A percentile compares a stretch with the other conserved stretches of the same genome.
Evolutionary conservation across 2,113 vertebrate species (phyloP).

Genomic region (Atlantisia rogersi): DNA sequence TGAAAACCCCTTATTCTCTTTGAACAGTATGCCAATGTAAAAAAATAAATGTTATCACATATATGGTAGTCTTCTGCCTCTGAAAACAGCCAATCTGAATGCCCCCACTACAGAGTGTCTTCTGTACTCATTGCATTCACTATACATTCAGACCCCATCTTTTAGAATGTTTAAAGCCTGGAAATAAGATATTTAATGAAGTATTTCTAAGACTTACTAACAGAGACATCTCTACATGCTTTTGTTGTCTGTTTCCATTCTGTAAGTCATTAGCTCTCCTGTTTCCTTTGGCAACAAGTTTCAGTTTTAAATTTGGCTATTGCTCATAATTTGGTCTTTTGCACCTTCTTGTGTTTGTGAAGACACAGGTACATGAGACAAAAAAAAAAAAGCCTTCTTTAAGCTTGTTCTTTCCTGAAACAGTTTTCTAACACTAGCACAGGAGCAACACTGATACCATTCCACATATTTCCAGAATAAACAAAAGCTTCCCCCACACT

Average conservation of each 20-base stretch:
- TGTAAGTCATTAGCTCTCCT: not conserved
- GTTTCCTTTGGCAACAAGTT: not conserved
- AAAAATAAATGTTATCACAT: not conserved
- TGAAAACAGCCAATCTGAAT: not conserved
- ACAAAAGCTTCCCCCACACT: not conserved
- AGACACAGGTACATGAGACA: accelerated
- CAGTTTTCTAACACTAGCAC: not conserved
- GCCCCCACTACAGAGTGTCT: accelerated
- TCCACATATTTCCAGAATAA: not conserved
- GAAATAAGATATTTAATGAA: not conserved
- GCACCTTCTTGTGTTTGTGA: not conserved
- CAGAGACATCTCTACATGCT: not conserved
- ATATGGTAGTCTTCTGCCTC: not conserved
- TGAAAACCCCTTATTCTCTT: not conserved
- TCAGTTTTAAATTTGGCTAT: not conserved
- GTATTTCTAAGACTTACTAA: not conserved
- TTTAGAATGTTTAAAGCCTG: not conserved
- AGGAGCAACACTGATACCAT: accelerated
- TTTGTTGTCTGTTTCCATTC: not conserved
- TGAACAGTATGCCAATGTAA: not conserved
- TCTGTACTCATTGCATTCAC: not conserved
- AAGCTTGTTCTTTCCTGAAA: not conserved
- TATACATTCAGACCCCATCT: accelerated
- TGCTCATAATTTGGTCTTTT: not conserved
- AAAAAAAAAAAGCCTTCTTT: not conserved